Percentiles rank a stretch among this genome's conserved stretches.
phyloP scores from a whole-genome alignment of 35 echinoderm and acorn worm genomes.

The Nesometra sesokonis region DNA sequence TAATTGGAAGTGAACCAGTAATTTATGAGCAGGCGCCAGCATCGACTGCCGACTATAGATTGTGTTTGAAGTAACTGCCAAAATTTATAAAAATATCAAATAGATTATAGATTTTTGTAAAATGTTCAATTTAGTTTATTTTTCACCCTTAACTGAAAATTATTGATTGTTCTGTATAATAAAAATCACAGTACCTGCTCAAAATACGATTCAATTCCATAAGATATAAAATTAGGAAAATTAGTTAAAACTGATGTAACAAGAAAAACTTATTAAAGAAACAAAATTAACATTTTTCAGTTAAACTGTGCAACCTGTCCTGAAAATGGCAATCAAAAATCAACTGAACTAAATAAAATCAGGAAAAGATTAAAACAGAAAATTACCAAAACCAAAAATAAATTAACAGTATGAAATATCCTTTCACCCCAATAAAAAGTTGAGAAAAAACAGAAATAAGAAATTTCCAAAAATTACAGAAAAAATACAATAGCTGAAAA shows the following conservation, averaged over 20 bases:
- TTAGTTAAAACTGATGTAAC: neutral
- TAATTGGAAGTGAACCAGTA: neutral
- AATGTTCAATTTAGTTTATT: too few relatives aligned
- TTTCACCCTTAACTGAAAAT: too few relatives aligned
- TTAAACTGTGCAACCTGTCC: neutral
- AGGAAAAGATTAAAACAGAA: conserved; percentile 2
- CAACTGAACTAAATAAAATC: neutral
- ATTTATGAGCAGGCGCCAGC: too few relatives aligned
- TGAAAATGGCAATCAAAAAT: neutral
- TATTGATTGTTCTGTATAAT: too few relatives aligned
- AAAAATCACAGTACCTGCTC: neutral
- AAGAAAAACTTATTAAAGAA: neutral
- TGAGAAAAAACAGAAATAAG: neutral
- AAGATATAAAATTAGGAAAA: neutral
- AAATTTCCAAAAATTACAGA: neutral
- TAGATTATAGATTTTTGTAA: too few relatives aligned
- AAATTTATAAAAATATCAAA: too few relatives aligned
- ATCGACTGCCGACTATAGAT: too few relatives aligned
- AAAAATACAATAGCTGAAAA: neutral
- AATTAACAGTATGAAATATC: neutral
- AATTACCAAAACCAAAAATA: neutral
- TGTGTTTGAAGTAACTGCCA: too few relatives aligned
- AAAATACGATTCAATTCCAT: neutral
- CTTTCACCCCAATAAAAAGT: conserved; percentile 11
- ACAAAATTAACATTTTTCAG: neutral